Base-by-base conservation (phyloP, 2,113 vertebrate species). In the Mormyrus lacerda region DNA sequence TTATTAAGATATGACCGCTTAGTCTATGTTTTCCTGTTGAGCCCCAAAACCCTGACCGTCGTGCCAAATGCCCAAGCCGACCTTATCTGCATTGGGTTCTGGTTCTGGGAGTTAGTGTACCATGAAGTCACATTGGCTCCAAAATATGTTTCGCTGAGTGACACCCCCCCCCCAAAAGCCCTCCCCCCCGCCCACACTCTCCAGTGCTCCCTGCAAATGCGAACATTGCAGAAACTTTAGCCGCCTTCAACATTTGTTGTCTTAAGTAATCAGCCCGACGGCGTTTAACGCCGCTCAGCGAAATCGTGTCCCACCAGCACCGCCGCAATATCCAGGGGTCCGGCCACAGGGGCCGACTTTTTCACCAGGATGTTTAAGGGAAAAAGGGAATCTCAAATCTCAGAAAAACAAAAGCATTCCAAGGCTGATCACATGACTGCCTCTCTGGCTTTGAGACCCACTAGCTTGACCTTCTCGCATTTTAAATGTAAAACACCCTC, bases 321-420 rank as follows among this genome's bases (percentile, higher is more conserved):
- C 19, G 88, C 84, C 89, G 89, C 92, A 89, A 91, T 93, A 87
- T 55, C 11, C 50, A 5, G 48, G 27, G 27, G 15, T 53, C 44
- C 1, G 24, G 44, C 24, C 11, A 13, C 45, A 53, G 85, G 3
- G 9, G 83, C n/a, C 0, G 50, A 31, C 89, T 79, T 90, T 93
- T 92, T 94, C 88, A 92, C 85, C 88, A 88, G 93, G 93, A 92
- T 94, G 91, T 95, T 94, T 92, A 94, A 93, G 94, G 92, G 94
- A 94, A 94, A 92, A 92, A 19, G 73, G 35, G 31, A 79, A 79
- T 90, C 92, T 92, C 88, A 73, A 92, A 91, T 90, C 93, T 93
- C 90, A 91, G 91, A 89, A 85, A 79, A 65, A 88, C 90, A 91
- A 89, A 89, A 88, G 91, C 88, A 55, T 90, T 55, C 87, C 85